Percentiles rank a stretch among this genome's conserved stretches.
These are phyloP conservation scores for Lasius platythorax DNA, from an alignment of 2,888 invertebrate species.

Conservation along the genomic window DNA sequence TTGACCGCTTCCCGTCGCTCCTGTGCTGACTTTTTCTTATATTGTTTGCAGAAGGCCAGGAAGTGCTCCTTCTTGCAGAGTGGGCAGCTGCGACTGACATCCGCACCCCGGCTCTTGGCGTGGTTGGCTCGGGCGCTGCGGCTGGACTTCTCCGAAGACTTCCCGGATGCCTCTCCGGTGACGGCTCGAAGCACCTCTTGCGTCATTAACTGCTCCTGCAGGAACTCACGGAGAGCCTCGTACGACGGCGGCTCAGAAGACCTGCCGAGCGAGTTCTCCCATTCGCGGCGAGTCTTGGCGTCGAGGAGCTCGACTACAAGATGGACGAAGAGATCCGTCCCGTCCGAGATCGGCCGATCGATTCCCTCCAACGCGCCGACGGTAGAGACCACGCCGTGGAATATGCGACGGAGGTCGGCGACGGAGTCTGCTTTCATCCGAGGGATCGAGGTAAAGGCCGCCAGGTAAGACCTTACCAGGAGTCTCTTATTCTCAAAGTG, in stretches of 20 bases:
- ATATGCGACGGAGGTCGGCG: not conserved
- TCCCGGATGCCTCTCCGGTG: fast-evolving
- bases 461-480: not conserved
- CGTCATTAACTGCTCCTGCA: not conserved
- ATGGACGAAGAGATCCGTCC: not conserved
- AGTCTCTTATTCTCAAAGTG: not conserved
- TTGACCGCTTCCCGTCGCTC: not conserved
- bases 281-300: not conserved
- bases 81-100: not conserved
- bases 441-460: not conserved
- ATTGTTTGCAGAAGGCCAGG: fast-evolving
- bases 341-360: not conserved
- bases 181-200: not conserved
- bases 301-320: not conserved
- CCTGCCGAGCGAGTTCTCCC: not conserved
- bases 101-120: fast-evolving
- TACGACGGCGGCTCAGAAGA: not conserved
- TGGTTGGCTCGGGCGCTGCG: not conserved
- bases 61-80: not conserved
- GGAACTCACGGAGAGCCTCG: not conserved
- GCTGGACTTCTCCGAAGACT: not conserved
- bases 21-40: not conserved
- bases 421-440: not conserved
- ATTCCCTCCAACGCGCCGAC: not conserved
- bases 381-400: not conserved